These are phyloP conservation scores for Rana temporaria DNA, from an alignment of 2,113 vertebrate genomes.

Conservation along the genomic window DNA sequence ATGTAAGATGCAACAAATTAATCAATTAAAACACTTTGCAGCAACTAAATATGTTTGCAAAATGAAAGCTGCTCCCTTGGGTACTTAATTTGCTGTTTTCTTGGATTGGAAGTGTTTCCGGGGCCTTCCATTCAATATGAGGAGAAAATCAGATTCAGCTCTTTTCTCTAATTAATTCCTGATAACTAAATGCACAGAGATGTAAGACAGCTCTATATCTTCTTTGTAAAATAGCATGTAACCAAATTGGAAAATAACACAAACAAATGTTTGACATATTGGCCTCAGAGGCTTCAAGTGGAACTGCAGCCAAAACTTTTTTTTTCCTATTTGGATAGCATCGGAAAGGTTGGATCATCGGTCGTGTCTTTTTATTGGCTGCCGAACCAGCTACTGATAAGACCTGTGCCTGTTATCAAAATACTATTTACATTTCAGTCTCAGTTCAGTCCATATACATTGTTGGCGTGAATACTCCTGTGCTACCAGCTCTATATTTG, in stretches of 20 bases:
- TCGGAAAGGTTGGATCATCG: too few relatives aligned
- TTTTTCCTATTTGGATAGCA: too few relatives aligned
- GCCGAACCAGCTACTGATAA: too few relatives aligned
- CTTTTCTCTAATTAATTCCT: conserved; percentile 44
- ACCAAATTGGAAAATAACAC: neutral
- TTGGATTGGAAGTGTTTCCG: conserved; percentile 10
- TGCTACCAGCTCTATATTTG: too few relatives aligned
- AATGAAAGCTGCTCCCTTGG: conserved; percentile 30
- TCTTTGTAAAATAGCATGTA: neutral
- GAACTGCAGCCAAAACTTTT: too few relatives aligned
- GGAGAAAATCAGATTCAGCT: conserved; percentile 40
- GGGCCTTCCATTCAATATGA: conserved; percentile 33
- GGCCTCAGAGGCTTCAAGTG: too few relatives aligned
- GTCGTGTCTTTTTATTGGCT: too few relatives aligned
- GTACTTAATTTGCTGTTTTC: conserved; percentile 20
- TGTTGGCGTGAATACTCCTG: too few relatives aligned
- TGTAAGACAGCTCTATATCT: neutral
- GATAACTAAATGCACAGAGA: conserved; percentile 13
- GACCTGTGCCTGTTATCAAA: too few relatives aligned
- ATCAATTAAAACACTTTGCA: conserved; percentile 44
- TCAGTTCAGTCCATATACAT: too few relatives aligned
- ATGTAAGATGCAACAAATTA: conserved; percentile 40
- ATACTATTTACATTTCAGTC: too few relatives aligned
- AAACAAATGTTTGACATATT: neutral
- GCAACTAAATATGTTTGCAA: conserved; percentile 41